Percentiles rank a stretch among this genome's conserved stretches.
Conservation (phyloP, 2,888 invertebrate genomes). For the Calliopum simillimum region DNA sequence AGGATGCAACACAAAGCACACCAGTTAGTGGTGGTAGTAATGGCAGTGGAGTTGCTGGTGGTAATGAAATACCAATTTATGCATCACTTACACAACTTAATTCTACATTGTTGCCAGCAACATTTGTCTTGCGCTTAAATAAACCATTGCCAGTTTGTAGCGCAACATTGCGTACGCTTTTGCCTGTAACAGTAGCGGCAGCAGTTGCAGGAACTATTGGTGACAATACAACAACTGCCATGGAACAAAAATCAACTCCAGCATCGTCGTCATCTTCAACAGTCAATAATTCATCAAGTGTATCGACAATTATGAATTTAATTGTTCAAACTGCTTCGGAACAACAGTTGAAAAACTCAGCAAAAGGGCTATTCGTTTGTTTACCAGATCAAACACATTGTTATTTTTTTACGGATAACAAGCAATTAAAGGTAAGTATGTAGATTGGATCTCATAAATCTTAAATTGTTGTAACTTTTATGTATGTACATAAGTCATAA, state of each 20-base stretch:
- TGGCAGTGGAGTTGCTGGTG: slow-evolving; percentile 63
- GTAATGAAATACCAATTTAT: slow-evolving; percentile 81
- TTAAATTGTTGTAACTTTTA: background rate
- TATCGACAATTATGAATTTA: slow-evolving; percentile 68
- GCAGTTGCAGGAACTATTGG: slow-evolving; percentile 32
- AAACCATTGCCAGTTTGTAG: slow-evolving; percentile 89
- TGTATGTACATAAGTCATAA: too few species aligned
- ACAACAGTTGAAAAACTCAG: slow-evolving; percentile 78
- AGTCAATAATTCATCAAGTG: slow-evolving; percentile 38
- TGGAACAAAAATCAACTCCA: slow-evolving; percentile 59
- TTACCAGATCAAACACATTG: slow-evolving; percentile 94
- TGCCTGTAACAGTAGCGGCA: slow-evolving; percentile 36
- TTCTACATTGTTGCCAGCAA: slow-evolving; percentile 90
- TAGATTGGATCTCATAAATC: background rate
- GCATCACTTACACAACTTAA: slow-evolving; percentile 84
- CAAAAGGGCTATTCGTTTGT: slow-evolving; percentile 87
- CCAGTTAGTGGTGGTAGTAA: slow-evolving; percentile 28
- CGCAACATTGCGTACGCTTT: slow-evolving; percentile 75
- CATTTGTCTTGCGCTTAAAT: slow-evolving; percentile 83
- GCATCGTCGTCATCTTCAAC: slow-evolving; percentile 51
- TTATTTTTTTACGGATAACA: slow-evolving; percentile 90
- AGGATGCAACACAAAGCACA: slow-evolving; percentile 52
- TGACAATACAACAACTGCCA: slow-evolving; percentile 2
- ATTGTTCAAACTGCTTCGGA: slow-evolving; percentile 84
- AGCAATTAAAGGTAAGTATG: slow-evolving; percentile 76